Evolutionary conservation across 2,113 vertebrate genomes (phyloP), one percentile per base, ranked within the genome.

Genomic region (Rhagologus leucostigma): DNA sequence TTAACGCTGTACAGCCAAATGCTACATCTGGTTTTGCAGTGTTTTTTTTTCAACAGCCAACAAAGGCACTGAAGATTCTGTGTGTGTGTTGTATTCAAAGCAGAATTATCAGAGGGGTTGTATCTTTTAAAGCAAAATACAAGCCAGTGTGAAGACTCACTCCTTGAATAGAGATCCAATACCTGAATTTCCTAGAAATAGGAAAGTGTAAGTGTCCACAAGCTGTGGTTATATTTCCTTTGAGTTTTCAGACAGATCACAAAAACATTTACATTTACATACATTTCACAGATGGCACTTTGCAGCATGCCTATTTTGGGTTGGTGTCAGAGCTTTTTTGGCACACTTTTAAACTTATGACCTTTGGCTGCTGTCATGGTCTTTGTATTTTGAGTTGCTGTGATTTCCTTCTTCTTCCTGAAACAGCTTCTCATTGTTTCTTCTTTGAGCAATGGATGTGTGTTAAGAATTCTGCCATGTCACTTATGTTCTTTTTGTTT

Each of bases 301-400:
- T 56, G 47, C 50, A 74, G 78, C 60, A 4, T 37, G 67, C 1
- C 7, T 85, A 7, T 93, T 75, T 93, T 80, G 71, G 46, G 50
- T 32, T 80, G 26, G 16, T 90, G 79, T 91, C 55, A 77, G 75
- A 67, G 39, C 41, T 84, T 67, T 52, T 50, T 73, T 3, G 78
- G 67, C 90, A 69, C 49, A 42, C 74, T 94, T 77, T 68, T 90
- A 64, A 93, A 95, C 87, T 96, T 90, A 39, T 86, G 93, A 97
- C 95, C 92, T 91, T 93, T 90, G 56, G n/a, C 76, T 79, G 4
- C 77, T 91, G 16, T 83, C 39, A 23, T 32, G 42, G 8, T 62
- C 90, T 93, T 93, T 84, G 87, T 89, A 17, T 79, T 92, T 84
- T 56, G 37, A 41, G 32, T 79, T 73, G 64, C 41, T 65, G 21